Conservation (phyloP, 1,140 invertebrate species). For the Drosophila gunungcola region DNA sequence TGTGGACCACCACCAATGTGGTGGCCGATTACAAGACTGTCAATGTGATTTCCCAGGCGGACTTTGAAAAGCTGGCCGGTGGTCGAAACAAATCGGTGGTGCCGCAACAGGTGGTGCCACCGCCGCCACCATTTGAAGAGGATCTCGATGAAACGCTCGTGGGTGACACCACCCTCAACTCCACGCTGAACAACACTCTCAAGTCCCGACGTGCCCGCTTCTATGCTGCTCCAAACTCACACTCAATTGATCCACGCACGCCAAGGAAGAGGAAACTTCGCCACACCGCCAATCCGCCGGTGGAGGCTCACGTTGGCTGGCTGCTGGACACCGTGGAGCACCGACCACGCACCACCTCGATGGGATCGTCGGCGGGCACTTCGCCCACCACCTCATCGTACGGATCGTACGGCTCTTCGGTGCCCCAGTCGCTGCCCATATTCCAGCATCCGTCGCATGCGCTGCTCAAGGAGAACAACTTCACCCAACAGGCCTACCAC, state of each 20-base stretch:
- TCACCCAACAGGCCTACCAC: slow-evolving; percentile 98
- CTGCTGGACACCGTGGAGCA: slow-evolving; percentile 96
- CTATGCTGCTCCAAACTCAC: slow-evolving; percentile 97
- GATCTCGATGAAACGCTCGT: slow-evolving; percentile 64
- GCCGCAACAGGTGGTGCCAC: slow-evolving; percentile 89
- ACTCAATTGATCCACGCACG: slow-evolving; percentile 88
- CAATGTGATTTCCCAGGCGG: slow-evolving; percentile 95
- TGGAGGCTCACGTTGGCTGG: slow-evolving; percentile 99
- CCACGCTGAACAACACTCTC: slow-evolving; percentile 61
- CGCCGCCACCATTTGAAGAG: slow-evolving; percentile 88
- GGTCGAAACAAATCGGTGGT: slow-evolving; percentile 80
- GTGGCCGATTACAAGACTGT: slow-evolving; percentile 91
- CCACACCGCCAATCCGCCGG: slow-evolving; percentile 95
- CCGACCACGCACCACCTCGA: slow-evolving; percentile 90
- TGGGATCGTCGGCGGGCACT: slow-evolving; percentile 90
- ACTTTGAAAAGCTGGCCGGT: slow-evolving; percentile 92
- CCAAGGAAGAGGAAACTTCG: slow-evolving; percentile 95
- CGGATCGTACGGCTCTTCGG: slow-evolving; percentile 91
- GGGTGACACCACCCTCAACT: slow-evolving; percentile 72
- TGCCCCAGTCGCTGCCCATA: slow-evolving; percentile 92
- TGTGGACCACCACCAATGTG: slow-evolving; percentile 87
- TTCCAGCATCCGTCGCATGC: slow-evolving; percentile 99
- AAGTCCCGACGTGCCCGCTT: slow-evolving; percentile 88
- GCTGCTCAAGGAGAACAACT: slow-evolving; percentile 98
- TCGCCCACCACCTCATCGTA: slow-evolving; percentile 91